Evolutionary conservation across 2,888 invertebrate genomes (phyloP).

Genomic region (Helobdella robusta): DNA sequence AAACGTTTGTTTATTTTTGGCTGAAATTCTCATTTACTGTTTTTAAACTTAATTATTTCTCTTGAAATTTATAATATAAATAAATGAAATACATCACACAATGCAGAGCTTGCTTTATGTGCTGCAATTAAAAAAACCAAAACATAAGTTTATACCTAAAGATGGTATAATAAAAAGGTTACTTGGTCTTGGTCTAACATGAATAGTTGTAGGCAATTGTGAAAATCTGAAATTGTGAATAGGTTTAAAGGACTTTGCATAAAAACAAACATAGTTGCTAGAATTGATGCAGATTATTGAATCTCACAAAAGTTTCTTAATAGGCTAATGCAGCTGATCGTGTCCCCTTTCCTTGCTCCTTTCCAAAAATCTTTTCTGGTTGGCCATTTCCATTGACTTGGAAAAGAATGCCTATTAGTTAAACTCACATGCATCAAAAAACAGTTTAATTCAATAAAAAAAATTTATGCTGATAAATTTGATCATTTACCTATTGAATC

Average conservation of each 20-base stretch:
- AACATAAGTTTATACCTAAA: not conserved
- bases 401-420: no score
- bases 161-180: not conserved
- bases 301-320: no score
- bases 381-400: not conserved
- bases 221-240: no score
- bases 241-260: no score
- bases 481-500: not conserved
- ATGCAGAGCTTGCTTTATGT: not conserved
- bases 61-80: not conserved
- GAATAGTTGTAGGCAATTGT: no score
- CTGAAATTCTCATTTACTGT: slow-evolving; percentile 34
- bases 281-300: no score
- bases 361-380: no score
- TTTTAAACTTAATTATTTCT: not conserved
- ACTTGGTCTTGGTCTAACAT: no score
- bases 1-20: no score
- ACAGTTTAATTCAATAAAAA: not conserved
- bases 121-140: not conserved
- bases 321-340: no score
- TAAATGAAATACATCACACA: not conserved
- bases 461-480: not conserved
- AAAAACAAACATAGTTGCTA: no score
- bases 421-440: not conserved
- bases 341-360: no score